A percentile compares a stretch with the other conserved stretches of the same genome.
Evolutionary conservation across 2,797 vertebrate species (phyloP).

Genomic region (Heliangelus exortis): DNA sequence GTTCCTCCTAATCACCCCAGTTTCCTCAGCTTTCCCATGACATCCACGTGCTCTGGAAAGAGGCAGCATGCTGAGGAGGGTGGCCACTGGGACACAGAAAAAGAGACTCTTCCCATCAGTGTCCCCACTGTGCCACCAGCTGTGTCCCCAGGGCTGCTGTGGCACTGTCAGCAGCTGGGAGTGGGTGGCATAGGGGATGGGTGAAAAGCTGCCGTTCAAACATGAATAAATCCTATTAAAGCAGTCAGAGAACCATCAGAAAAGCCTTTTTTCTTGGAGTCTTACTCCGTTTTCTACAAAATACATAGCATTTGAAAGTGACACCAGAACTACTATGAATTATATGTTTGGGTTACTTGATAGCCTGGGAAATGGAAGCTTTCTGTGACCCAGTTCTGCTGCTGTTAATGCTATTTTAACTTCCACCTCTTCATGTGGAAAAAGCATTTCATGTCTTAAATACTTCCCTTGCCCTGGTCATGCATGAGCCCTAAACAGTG

Average conservation of each 20-base stretch:
- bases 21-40: neutral
- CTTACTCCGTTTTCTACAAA: neutral
- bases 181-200: neutral
- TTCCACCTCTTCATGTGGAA: neutral
- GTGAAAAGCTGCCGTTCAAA: neutral
- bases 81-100: neutral
- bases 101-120: neutral
- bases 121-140: too few relatives aligned
- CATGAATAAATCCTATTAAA: rapidly evolving
- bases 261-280: neutral
- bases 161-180: neutral
- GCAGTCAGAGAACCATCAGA: neutral
- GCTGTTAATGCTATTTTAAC: neutral
- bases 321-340: neutral
- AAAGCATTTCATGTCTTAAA: conserved; percentile 2
- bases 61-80: neutral
- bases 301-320: neutral
- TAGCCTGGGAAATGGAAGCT: neutral
- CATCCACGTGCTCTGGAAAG: neutral
- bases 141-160: neutral
- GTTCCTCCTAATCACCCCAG: neutral
- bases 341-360: neutral
- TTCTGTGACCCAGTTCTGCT: neutral
- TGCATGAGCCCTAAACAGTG: neutral
- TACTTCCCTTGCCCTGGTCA: neutral